Base-by-base conservation (phyloP, 2,113 vertebrate genomes). In the Cyprinodon brontotheroides region DNA sequence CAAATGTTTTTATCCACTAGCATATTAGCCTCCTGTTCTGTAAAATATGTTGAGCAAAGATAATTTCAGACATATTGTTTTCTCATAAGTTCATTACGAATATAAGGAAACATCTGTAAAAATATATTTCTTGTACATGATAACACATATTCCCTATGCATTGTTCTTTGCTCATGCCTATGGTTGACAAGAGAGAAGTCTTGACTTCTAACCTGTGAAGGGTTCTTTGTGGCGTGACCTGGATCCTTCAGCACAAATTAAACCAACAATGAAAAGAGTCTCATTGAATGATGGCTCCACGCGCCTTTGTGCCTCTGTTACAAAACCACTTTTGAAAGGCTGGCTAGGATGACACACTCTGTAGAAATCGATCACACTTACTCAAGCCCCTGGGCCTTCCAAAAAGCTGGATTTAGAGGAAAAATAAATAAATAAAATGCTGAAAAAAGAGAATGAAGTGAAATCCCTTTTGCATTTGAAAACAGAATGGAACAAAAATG, bases 181-280 rank as follows among this genome's bases (percentile, higher is more conserved):
- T 77, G 69, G 62, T 86, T 87, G 90, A 80, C 68, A 72, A 64
- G 63, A 81, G 36, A 76, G 64, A 78, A 92, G 79, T 69, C 79
- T 79, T 86, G 89, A 91, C 89, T 87, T 85, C 86, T 85, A 90
- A 93, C 91, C 88, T 91, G 83, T 87, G 83, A 87, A 85, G 87
- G 77, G 81, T 76, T 89, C 82, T 91, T 48, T 79, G 70, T 43
- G 79, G 84, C 74, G 79, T 93, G 92, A 93, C 92, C 94, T 91
- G 93, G 90, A 94, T 94, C 89, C 89, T 92, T 94, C 92, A 93
- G 81, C 74, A 89, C 90, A 92, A 93, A 93, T 93, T 92, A 93
- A 90, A 89, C 80, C 87, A 89, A 93, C 90, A 93, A 91, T 89
- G 72, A 84, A 38, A 81, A 80, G 88, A 89, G 83, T 74, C 3